phyloP scores from a whole-genome alignment of 2,113 vertebrate genomes.

The Fregata magnificens region DNA sequence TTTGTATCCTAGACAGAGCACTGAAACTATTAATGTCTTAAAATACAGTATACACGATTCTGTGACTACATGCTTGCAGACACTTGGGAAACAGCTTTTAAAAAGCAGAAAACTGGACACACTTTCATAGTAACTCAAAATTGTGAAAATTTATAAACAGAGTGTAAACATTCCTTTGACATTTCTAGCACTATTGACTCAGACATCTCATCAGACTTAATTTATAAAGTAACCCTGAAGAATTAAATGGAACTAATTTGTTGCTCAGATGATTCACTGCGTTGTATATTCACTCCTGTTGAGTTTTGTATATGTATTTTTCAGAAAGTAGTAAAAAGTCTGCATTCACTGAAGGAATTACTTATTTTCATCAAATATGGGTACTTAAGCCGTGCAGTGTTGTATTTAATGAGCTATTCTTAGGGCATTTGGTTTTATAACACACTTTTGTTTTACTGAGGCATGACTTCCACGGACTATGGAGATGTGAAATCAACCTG shows the following conservation, averaged over 20 bases:
- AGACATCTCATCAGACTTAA: not conserved
- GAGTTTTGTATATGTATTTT: not conserved
- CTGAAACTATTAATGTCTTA: not conserved
- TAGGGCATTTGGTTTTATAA: not conserved
- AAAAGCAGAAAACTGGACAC: not conserved
- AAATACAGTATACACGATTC: not conserved
- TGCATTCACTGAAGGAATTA: not conserved
- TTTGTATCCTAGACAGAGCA: not conserved
- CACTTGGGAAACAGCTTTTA: not conserved
- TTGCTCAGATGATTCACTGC: not conserved
- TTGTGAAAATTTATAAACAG: not conserved
- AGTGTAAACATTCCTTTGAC: not conserved
- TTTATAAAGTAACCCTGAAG: not conserved
- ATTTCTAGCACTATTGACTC: not conserved
- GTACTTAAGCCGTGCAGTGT: not conserved
- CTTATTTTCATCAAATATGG: not conserved
- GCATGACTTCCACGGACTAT: not conserved
- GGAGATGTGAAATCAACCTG: not conserved
- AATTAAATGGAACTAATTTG: slow-evolving; percentile 22
- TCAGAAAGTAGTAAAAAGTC: not conserved
- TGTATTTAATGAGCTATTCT: not conserved
- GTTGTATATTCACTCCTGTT: not conserved
- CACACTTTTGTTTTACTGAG: not conserved
- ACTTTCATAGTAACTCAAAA: not conserved
- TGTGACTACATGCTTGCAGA: not conserved